Base-by-base conservation (phyloP, 2,797 vertebrate species). In the Xyrichtys novacula region DNA sequence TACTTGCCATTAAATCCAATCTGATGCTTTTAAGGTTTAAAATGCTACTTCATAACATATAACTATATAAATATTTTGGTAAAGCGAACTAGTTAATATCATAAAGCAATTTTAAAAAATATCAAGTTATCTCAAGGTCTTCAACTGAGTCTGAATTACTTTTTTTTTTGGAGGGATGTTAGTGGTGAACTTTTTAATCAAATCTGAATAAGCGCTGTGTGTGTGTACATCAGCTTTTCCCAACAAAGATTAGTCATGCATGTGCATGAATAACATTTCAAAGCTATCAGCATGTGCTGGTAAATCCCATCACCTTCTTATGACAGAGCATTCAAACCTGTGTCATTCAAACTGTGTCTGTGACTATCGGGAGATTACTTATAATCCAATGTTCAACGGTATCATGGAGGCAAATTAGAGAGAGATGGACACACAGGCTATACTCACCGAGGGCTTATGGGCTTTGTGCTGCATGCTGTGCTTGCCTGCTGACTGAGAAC, bases 381-480 rank as follows among this genome's bases (percentile, higher is more conserved):
- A 89, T 93, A 93, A 93, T 92, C 91, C 85, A 80, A 39, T 87
- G 65, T 89, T 71, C 71, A 65, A 6, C 65, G 64, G 23, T 75
- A 73, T 86, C 79, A 89, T 67, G 69, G 39, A 84, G 62, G 63
- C 78, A 91, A 90, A 92, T 90, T 92, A 88, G 77, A 54, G 26
- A 59, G 59, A 66, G 58, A 71, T 71, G 53, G 72, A 78, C 72
- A 78, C 80, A 71, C 71, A 65, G 67, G 64, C 74, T 80, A 71
- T 46, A 78, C 80, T 78, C 77, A 76, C 83, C 71, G 59, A 12
- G 15, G 65, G 65, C 53, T 89, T 84, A 89, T 78, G 60, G 77
- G 85, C 84, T 89, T 89, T 83, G 76, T 74, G 54, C 44, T 71
- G 48, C 78, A 77, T 74, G 77, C 78, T 85, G 74, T 72, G 74